Evolutionary conservation across 2,113 vertebrate genomes (phyloP).

Genomic region (Python bivittatus): DNA sequence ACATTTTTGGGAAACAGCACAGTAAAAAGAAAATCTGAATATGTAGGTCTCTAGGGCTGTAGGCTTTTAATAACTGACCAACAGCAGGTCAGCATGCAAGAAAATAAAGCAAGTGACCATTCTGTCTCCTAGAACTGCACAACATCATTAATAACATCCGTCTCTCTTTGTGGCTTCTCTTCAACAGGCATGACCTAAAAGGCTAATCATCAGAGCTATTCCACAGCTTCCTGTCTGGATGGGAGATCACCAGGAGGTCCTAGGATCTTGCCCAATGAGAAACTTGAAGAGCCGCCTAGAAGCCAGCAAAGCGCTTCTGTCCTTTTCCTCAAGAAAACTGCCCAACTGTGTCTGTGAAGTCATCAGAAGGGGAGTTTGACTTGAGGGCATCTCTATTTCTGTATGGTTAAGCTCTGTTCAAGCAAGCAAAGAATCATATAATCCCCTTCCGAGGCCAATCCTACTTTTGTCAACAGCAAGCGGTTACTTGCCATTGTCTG

Average conservation of each 20-base stretch:
- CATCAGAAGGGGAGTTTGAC: neutral
- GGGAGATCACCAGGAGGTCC: neutral
- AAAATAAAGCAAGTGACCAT: too few species aligned
- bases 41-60: too few species aligned
- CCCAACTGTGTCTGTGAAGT: neutral
- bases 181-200: too few species aligned
- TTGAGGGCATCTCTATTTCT: neutral
- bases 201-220: too few species aligned
- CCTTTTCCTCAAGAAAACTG: neutral
- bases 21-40: too few species aligned
- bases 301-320: neutral
- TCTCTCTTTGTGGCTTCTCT: too few species aligned
- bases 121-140: too few species aligned
- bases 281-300: neutral
- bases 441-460: neutral
- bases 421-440: neutral
- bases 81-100: too few species aligned
- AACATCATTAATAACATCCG: too few species aligned
- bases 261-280: neutral
- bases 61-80: too few species aligned
- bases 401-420: neutral
- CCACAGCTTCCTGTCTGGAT: neutral
- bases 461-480: neutral
- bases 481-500: neutral
- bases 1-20: too few species aligned